Evolutionary conservation across 2,113 vertebrate genomes (phyloP).

Genomic region (Malurus cyaneus): DNA sequence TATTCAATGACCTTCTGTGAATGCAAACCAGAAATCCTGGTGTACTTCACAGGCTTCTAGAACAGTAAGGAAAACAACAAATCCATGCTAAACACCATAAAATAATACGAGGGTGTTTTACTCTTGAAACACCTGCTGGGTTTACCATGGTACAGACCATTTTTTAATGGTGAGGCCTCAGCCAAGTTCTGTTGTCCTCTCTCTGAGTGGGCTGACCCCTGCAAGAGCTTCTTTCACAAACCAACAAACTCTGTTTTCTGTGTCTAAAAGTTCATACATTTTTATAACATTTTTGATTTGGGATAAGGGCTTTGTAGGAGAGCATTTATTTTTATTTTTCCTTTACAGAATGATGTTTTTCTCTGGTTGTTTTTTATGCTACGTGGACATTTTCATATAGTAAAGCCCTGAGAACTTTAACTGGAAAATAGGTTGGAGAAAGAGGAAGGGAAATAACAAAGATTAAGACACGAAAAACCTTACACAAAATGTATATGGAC

Average conservation of each 20-base stretch:
- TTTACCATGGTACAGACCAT: neutral
- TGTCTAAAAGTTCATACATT: neutral
- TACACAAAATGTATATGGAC: fast-evolving
- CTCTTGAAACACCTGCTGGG: neutral
- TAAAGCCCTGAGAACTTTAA: neutral
- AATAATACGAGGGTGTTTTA: neutral
- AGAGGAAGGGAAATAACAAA: neutral
- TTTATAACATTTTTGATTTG: neutral
- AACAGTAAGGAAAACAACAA: neutral
- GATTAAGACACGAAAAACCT: neutral
- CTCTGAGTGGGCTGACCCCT: neutral
- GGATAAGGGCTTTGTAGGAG: neutral
- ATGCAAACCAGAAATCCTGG: neutral
- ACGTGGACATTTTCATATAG: neutral
- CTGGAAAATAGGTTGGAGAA: neutral
- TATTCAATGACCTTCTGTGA: neutral
- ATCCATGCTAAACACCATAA: neutral
- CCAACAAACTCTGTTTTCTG: neutral
- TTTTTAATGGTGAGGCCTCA: neutral
- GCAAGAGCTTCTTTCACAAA: neutral
- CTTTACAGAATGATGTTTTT: neutral
- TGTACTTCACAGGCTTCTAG: neutral
- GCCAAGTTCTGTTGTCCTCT: neutral
- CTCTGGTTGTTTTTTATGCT: neutral
- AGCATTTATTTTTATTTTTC: neutral